phyloP scores from a whole-genome alignment of 2,797 vertebrate species.

The Gymnopithys bicolor region DNA sequence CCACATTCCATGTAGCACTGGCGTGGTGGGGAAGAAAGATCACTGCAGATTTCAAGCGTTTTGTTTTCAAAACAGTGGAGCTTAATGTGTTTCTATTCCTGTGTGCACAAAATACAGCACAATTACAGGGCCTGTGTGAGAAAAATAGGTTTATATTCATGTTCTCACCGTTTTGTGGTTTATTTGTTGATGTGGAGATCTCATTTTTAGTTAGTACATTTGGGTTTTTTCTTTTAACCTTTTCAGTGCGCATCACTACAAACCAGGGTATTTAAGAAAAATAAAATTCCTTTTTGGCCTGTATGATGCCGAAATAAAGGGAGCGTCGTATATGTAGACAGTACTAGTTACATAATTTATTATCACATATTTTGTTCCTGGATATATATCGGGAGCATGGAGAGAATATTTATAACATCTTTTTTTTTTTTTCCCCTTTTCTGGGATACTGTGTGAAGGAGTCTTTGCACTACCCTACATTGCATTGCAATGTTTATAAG shows the following conservation, averaged over 20 bases:
- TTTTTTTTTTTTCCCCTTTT: not conserved
- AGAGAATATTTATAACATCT: constrained; percentile 36
- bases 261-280: not conserved
- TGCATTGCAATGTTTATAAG: not conserved
- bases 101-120: not conserved
- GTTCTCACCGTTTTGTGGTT: not conserved
- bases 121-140: not conserved
- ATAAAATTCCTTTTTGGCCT: not conserved
- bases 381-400: constrained; percentile 28
- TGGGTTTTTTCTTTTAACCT: not conserved
- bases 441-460: constrained; percentile 17
- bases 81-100: not conserved
- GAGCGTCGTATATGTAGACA: not conserved
- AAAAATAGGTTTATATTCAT: not conserved
- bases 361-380: constrained; percentile 15
- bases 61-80: not conserved
- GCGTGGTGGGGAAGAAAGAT: not conserved
- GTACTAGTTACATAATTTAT: constrained; percentile 66
- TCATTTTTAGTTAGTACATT: not conserved
- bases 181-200: constrained; percentile 5
- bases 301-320: not conserved
- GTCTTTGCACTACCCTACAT: not conserved
- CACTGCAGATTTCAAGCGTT: not conserved
- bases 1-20: fast-evolving
- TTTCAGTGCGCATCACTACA: not conserved